Percentiles rank a stretch among this genome's conserved stretches.
These are phyloP conservation scores for Graptemys geographica DNA, from an alignment of 2,797 vertebrate genomes.

Conservation along the genomic window DNA sequence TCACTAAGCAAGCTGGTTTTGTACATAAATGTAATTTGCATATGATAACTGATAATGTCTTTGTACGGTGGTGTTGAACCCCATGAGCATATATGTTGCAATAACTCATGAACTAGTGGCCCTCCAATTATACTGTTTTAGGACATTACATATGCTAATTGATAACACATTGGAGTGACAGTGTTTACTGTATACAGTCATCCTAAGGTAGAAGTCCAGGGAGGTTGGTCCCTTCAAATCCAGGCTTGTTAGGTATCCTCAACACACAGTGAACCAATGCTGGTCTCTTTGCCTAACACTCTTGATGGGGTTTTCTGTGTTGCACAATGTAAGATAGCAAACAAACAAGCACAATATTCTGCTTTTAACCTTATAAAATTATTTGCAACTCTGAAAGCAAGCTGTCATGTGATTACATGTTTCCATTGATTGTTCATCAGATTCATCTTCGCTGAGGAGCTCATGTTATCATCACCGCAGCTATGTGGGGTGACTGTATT, in stretches of 20 bases:
- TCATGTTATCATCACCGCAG: not conserved
- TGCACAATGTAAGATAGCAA: not conserved
- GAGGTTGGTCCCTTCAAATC: not conserved
- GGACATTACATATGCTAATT: not conserved
- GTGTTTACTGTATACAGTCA: not conserved
- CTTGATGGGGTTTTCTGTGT: not conserved
- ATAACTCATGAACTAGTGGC: not conserved
- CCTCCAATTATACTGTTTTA: not conserved
- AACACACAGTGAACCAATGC: not conserved
- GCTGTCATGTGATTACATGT: not conserved
- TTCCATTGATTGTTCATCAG: not conserved
- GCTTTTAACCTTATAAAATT: not conserved
- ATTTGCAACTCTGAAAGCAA: not conserved
- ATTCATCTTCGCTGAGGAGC: not conserved
- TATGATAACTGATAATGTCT: not conserved
- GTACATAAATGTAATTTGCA: not conserved
- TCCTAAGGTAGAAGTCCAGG: not conserved
- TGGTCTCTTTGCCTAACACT: not conserved
- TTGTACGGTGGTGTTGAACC: not conserved
- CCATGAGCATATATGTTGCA: not conserved
- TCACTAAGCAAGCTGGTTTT: not conserved
- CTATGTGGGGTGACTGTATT: not conserved
- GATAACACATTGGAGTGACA: not conserved
- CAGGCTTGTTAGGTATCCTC: not conserved
- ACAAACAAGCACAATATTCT: not conserved